phyloP scores from a whole-genome alignment of 2,797 vertebrate species.

The Ficedula albicollis region DNA sequence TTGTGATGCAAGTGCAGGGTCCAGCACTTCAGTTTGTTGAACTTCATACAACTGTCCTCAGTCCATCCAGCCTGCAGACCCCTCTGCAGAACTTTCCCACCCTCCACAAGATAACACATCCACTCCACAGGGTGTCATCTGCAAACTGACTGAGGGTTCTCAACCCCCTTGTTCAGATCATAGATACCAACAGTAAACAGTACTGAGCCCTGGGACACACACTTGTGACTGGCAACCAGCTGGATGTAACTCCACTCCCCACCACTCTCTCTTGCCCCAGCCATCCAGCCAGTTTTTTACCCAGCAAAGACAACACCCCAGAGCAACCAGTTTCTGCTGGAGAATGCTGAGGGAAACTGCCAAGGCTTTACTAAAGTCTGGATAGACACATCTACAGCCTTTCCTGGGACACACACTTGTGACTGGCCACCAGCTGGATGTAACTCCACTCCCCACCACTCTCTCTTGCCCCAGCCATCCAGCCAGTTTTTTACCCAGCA shows the following conservation, averaged over 20 bases:
- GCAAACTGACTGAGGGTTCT: background rate
- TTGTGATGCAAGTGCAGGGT: background rate
- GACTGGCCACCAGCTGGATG: rapidly evolving
- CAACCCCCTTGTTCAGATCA: background rate
- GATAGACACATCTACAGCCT: background rate
- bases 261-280: too few species aligned
- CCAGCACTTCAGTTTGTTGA: background rate
- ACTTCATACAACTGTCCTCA: background rate
- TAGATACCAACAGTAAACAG: rapidly evolving
- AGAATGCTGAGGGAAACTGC: background rate
- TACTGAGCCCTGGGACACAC: background rate
- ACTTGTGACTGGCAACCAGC: rapidly evolving
- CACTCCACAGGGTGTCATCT: background rate
- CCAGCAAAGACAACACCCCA: background rate
- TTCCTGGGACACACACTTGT: background rate
- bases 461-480: background rate
- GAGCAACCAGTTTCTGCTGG: background rate
- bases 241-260: background rate
- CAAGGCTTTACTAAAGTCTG: background rate
- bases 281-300: background rate
- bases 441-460: background rate
- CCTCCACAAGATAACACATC: background rate
- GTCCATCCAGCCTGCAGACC: background rate
- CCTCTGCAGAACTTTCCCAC: background rate
- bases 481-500: background rate